Evolutionary conservation across 2,113 vertebrate species (phyloP), one percentile per base, ranked within the genome.

Genomic region (Calcarius ornatus): DNA sequence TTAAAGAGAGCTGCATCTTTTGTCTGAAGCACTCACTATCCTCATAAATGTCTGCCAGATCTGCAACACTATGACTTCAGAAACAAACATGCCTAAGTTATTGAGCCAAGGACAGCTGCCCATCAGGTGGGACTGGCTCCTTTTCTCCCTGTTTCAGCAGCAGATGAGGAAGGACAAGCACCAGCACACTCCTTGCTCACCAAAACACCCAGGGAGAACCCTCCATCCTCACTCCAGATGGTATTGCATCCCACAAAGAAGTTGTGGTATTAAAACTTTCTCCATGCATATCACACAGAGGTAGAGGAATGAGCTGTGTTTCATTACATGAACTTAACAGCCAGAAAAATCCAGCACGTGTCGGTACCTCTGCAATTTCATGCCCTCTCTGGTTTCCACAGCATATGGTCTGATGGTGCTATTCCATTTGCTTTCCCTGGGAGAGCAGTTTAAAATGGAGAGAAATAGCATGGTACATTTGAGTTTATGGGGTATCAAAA

Each of bases 401-500:
- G 96, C 96, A 96, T 97, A 95, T 96, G 96, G 94, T 94, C 93
- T 96, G 96, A 64, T 82, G 92, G 85, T 95, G 95, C 92, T 88
- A 56, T 95, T 94, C 94, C 93, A 80, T 89, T 92, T 89, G 79
- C 86, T 45, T 77, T 38, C 88, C 94, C 97, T 90, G 79, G 61
- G 96, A 96, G 97, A 96, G 94, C 73, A 69, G 75, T 97, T 95
- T 85, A 92, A 76, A 95, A 95, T 4, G 18, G 89, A 94, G 92
- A 95, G 95, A 92, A 97, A 97, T 88, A 96, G 94, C 94, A 96
- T 81, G 95, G 93, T 96, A 96, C 97, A 96, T 96, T 96, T 92
- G 95, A 97, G 96, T 97, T 98, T 96, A 97, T 97, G 88, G 94
- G 92, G 95, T 96, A 96, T 97, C 97, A 97, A 97, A 97, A 95